phyloP scores from a whole-genome alignment of 2,797 vertebrate genomes.

The Enteromius fasciolatus region DNA sequence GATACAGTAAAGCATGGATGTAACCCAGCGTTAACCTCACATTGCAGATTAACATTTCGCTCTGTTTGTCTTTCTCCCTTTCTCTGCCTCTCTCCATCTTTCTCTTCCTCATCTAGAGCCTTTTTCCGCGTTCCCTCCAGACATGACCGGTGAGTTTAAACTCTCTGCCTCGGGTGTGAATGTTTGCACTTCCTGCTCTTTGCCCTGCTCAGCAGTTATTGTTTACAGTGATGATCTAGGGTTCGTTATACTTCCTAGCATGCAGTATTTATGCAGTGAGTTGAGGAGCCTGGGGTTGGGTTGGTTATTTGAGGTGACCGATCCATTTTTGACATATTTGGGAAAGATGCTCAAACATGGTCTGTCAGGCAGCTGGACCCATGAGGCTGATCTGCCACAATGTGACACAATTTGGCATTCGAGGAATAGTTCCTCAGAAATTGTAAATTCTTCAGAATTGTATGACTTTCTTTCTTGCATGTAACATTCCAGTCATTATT shows the following conservation, averaged over 20 bases:
- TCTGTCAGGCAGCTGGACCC: not conserved
- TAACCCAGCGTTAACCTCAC: not conserved
- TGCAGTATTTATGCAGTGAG: conserved; percentile 25
- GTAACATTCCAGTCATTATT: conserved; percentile 2
- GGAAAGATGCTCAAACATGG: conserved; percentile 6
- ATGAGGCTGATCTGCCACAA: not conserved
- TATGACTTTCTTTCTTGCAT: not conserved
- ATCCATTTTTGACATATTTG: not conserved
- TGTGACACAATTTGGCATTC: not conserved
- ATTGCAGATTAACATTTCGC: conserved; percentile 43
- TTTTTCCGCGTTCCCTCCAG: conserved; percentile 87
- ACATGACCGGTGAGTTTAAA: conserved; percentile 81
- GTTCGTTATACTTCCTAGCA: conserved; percentile 25
- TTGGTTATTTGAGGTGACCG: conserved; percentile 38
- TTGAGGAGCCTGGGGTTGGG: conserved; percentile 42
- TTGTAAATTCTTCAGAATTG: not conserved
- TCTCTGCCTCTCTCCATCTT: conserved; percentile 23
- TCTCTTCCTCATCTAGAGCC: conserved; percentile 82
- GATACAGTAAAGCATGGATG: not conserved
- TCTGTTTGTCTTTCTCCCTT: conserved; percentile 51
- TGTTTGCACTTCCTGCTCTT: conserved; percentile 67
- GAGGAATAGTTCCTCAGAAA: not conserved
- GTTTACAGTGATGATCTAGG: conserved; percentile 22
- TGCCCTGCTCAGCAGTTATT: conserved; percentile 45
- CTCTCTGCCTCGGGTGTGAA: conserved; percentile 59